phyloP scores from a whole-genome alignment of 64 coral and sea anemone species.

The Trachythela sp. region DNA sequence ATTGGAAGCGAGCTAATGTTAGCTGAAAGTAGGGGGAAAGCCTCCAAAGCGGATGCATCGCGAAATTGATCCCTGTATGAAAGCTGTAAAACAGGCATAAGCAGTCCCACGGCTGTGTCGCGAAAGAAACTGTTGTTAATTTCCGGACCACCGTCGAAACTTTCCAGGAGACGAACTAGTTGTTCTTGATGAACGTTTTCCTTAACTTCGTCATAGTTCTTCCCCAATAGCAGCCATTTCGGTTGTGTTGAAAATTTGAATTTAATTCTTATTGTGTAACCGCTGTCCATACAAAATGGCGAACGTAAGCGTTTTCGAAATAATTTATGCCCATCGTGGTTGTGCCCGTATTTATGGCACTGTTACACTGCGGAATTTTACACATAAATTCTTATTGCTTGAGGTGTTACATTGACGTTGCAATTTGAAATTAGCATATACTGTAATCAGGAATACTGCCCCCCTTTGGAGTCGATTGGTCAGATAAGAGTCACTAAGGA shows the following conservation, averaged over 20 bases:
- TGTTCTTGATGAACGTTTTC: background rate
- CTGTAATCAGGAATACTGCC: too few species aligned
- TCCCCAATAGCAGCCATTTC: slow-evolving; percentile 24
- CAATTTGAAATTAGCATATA: too few species aligned
- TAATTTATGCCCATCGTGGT: background rate
- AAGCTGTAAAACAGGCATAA: slow-evolving; percentile 30
- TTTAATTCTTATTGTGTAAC: slow-evolving; percentile 26
- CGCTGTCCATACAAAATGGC: slow-evolving; percentile 36
- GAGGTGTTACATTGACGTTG: too few species aligned
- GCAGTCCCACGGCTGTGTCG: slow-evolving; percentile 14
- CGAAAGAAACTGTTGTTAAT: slow-evolving; percentile 35
- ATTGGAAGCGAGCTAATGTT: slow-evolving; percentile 27
- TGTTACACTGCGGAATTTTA: too few species aligned
- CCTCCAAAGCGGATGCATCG: background rate
- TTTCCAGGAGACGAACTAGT: slow-evolving; percentile 15
- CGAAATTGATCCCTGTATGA: background rate
- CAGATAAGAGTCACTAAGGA: too few species aligned
- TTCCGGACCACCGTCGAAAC: slow-evolving; percentile 37
- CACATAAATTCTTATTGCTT: too few species aligned
- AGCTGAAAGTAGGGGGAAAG: slow-evolving; percentile 37
- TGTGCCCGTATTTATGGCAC: too few species aligned
- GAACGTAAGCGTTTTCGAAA: background rate
- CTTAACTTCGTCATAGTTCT: slow-evolving; percentile 18
- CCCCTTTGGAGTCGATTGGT: too few species aligned
- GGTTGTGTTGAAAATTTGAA: slow-evolving; percentile 42